phyloP scores from a whole-genome alignment of 2,113 vertebrate species.

The Engystomops pustulosus region DNA sequence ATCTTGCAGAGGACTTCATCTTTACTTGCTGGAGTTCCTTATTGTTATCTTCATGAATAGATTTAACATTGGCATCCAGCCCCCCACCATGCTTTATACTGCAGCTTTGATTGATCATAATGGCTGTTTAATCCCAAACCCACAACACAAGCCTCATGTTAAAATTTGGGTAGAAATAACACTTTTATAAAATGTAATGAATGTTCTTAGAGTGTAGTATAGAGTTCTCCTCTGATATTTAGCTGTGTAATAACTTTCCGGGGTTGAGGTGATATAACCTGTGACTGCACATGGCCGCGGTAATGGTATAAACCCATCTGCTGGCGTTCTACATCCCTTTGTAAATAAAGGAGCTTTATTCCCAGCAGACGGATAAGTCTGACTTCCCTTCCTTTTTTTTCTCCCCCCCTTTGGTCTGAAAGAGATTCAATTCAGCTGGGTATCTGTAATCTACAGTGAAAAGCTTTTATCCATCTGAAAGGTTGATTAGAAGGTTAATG shows the following conservation, averaged over 20 bases:
- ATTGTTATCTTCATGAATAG: no score
- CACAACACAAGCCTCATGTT: no score
- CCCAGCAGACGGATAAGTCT: constrained; percentile 24
- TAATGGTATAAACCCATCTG: constrained; percentile 29
- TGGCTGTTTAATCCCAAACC: background rate
- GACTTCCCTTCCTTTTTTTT: background rate
- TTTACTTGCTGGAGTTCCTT: no score
- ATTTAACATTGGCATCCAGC: background rate
- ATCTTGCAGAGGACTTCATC: no score
- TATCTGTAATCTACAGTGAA: constrained; percentile 32
- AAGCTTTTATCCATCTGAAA: constrained; percentile 41
- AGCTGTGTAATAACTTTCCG: background rate
- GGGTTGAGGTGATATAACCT: no score
- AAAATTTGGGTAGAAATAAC: no score
- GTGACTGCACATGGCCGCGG: background rate
- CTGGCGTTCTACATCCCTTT: background rate
- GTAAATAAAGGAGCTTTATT: constrained; percentile 31
- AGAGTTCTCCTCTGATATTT: background rate
- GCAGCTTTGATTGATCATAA: background rate
- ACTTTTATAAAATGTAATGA: no score
- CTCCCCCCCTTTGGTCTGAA: background rate
- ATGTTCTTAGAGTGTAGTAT: no score
- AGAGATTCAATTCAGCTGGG: constrained; percentile 14
- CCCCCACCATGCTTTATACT: background rate
- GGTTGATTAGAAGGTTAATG: constrained; percentile 25